Conservation (phyloP, 2,113 vertebrate species). For the Cottus gobio region DNA sequence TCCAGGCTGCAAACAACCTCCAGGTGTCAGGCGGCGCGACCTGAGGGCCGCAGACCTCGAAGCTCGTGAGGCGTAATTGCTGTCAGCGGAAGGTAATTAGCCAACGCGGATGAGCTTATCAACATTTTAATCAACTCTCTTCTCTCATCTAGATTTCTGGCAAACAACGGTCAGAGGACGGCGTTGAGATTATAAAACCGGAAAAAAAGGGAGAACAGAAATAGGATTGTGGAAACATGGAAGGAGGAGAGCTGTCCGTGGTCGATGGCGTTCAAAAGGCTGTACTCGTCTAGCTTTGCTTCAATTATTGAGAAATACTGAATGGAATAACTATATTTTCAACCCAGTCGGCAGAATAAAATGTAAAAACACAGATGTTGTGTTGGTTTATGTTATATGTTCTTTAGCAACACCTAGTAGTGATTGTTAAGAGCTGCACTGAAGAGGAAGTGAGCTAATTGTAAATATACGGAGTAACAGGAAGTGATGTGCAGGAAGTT, state of each 20-base stretch:
- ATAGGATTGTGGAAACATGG: neutral
- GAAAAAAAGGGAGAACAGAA: neutral
- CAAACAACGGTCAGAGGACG: neutral
- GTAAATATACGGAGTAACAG: too few relatives aligned
- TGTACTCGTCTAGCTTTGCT: neutral
- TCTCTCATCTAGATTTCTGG: neutral
- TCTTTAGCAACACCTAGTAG: too few relatives aligned
- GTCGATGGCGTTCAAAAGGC: neutral
- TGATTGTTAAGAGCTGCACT: too few relatives aligned
- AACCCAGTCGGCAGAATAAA: too few relatives aligned
- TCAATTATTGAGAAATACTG: neutral
- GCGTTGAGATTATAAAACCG: neutral
- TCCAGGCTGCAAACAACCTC: neutral
- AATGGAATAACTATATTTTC: too few relatives aligned
- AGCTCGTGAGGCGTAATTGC: conserved; percentile 4
- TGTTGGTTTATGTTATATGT: too few relatives aligned
- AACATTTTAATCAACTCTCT: conserved; percentile 15
- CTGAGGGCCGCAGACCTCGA: neutral
- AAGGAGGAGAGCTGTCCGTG: neutral
- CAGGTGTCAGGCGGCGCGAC: neutral
- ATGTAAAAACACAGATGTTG: too few relatives aligned
- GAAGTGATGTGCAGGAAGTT: too few relatives aligned
- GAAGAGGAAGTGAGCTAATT: too few relatives aligned
- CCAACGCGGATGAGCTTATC: neutral
- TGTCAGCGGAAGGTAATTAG: neutral